These are phyloP conservation scores for Oryctolagus cuniculus DNA, from an alignment of 2,113 vertebrate genomes.

Conservation along the genomic window mOryCun1.1 NC_091442.1:70983501-70984000, in stretches of 20 bases:
- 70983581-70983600: constrained; percentile 31
- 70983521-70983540: constrained; percentile 48
- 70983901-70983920: too few species aligned
- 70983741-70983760: constrained; percentile 24
- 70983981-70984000: too few species aligned
- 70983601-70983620: constrained; percentile 6
- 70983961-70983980: too few species aligned
- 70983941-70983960: too few species aligned
- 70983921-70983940: too few species aligned
- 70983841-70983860: not conserved
- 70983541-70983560: not conserved
- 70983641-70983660: not conserved
- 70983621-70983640: not conserved
- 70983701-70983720: constrained; percentile 5
- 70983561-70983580: not conserved
- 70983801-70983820: constrained; percentile 2
- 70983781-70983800: constrained; percentile 27
- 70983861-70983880: too few species aligned
- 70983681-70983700: constrained; percentile 45
- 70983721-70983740: not conserved
- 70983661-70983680: not conserved
- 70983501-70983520: constrained; percentile 37
- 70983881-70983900: too few species aligned
- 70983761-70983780: constrained; percentile 36
- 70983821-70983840: constrained; percentile 20